Percentiles rank a stretch among this genome's conserved stretches.
These are phyloP conservation scores for Melanostoma scalare DNA, from an alignment of 2,888 invertebrate genomes.

Conservation along the genomic window DNA sequence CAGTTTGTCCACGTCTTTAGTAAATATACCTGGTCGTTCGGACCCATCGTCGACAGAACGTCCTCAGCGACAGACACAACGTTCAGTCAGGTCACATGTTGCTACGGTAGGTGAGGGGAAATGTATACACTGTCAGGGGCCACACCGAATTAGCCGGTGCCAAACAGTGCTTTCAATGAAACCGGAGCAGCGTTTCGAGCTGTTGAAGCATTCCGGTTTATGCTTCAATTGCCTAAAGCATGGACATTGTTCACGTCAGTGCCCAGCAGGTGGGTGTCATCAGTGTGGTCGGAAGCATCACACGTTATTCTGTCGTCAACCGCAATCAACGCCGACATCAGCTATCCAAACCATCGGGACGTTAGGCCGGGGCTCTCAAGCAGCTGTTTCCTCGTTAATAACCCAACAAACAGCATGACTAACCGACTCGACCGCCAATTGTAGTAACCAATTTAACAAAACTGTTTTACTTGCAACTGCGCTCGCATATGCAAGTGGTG, in stretches of 20 bases:
- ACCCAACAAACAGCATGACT: not conserved
- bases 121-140: conserved; percentile 31
- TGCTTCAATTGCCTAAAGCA: conserved; percentile 44
- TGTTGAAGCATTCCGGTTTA: conserved; percentile 11
- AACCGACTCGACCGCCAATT: not conserved
- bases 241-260: conserved; percentile 39
- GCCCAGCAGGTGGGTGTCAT: conserved; percentile 31
- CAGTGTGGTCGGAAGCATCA: conserved; percentile 33
- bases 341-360: not conserved
- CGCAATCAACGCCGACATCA: too few relatives aligned
- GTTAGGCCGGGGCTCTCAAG: not conserved
- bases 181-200: conserved; percentile 33
- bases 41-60: too few relatives aligned
- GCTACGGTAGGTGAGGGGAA: not conserved
- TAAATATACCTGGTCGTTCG: too few relatives aligned
- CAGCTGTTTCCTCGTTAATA: not conserved
- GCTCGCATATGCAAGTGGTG: conserved; percentile 23
- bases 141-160: conserved; percentile 20
- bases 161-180: conserved; percentile 14
- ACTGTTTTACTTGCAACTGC: conserved; percentile 1
- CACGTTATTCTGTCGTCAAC: conserved; percentile 12
- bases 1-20: not conserved
- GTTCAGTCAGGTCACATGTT: conserved; percentile 3
- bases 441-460: not conserved
- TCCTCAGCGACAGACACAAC: not conserved